Percentiles rank a stretch among this genome's conserved stretches.
These are phyloP conservation scores for Synanthedon andrenaeformis DNA, from an alignment of 2,888 invertebrate species.

Conservation along the genomic window DNA sequence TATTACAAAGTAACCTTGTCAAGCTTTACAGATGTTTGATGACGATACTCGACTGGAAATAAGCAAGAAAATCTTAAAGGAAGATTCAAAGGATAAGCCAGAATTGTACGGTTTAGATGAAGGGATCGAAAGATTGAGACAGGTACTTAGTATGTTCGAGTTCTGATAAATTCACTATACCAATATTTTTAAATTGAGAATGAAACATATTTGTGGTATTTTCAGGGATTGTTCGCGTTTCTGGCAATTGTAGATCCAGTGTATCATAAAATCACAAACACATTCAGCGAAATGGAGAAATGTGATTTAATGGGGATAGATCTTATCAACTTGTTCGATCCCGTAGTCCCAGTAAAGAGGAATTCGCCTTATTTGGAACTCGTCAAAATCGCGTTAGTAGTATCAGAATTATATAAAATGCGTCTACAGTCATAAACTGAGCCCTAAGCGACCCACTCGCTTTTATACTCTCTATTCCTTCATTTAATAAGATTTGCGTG, in stretches of 20 bases:
- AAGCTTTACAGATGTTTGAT: background rate
- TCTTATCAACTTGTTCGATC: conserved; percentile 30
- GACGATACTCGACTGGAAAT: background rate
- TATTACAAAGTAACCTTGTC: no score
- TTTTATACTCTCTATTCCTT: no score
- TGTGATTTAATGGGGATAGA: conserved; percentile 68
- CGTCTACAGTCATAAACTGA: background rate
- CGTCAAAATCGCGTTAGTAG: conserved; percentile 39
- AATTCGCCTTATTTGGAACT: conserved; percentile 46
- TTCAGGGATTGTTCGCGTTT: conserved; percentile 60
- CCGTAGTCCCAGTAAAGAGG: conserved; percentile 37
- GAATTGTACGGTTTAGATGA: conserved; percentile 40
- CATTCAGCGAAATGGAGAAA: conserved; percentile 69
- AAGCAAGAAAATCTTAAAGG: background rate
- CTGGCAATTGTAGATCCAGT: conserved; percentile 56
- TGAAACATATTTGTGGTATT: background rate
- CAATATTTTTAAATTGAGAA: background rate
- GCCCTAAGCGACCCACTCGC: no score
- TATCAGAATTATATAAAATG: background rate
- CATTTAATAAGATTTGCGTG: no score
- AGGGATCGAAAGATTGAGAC: conserved; percentile 46
- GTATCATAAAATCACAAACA: conserved; percentile 62
- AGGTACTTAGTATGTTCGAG: conserved; percentile 16
- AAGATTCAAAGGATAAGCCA: conserved; percentile 16
- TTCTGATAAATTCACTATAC: background rate